Base-by-base conservation (phyloP, 1,140 invertebrate genomes). In the Scaptomyza hsui region DNA sequence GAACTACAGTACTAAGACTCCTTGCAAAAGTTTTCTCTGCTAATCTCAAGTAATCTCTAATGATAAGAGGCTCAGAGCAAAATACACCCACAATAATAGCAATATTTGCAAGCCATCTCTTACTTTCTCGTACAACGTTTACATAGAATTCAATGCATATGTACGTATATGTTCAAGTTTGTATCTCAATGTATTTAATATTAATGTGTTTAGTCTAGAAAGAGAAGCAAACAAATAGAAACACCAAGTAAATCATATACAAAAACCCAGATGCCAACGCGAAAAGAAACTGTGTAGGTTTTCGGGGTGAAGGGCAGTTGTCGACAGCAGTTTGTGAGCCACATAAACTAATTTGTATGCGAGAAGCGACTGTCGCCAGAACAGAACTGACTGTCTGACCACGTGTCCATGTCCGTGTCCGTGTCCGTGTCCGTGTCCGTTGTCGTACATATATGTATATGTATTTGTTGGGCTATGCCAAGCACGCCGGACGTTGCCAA, bases 301-400 rank as follows among this genome's bases (percentile, higher is more conserved):
- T 29, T 10, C 1, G 35, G 72, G 4, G 39, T 7, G 15, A 24
- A 21, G 53, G 24, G 37, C 39, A 60, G 37, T 19, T 24, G 57
- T 51, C 62, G 44, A 47, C n/a, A n/a, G 16, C 10, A 51, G 51
- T 29, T 26, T 42, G 59, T 42, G 59, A 18, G 57, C 41, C 69
- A 63, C 73, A 85, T 81, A 86, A 88, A 86, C 81, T 86, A 86
- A 86, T 86, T 86, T 86, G 81, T 86, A 86, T 86, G 78, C 81
- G 82, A 53, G 76, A 83, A 62, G 62, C 62, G 53, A 41, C 60
- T 74, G 81, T 78, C 82, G 77, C 69, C 80, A 61, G 52, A 62
- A 47, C 80, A 61, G 52, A 62, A 47, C 42, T 26, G 45, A 76
- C 73, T 48, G 67, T 72, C 64, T 29, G 60, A 55, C 63, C 57